Percentiles rank a stretch among this genome's conserved stretches.
phyloP scores from a whole-genome alignment of 2,113 vertebrate species.

The Rana temporaria region DNA sequence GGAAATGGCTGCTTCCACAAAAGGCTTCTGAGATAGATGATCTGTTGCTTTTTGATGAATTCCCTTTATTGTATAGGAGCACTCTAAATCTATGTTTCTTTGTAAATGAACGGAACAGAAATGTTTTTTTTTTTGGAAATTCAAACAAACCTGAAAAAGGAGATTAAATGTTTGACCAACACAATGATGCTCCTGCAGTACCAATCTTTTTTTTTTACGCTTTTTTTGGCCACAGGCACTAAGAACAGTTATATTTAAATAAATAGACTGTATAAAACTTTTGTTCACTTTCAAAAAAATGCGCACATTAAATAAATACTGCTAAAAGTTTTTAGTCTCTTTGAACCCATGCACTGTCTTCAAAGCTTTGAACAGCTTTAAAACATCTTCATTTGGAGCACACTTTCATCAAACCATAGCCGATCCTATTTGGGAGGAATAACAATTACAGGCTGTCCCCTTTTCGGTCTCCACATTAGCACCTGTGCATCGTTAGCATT shows the following conservation, averaged over 20 bases:
- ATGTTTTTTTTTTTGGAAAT: constrained; percentile 5
- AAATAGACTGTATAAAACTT: constrained; percentile 51
- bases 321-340: constrained; percentile 17
- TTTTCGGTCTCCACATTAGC: constrained; percentile 96
- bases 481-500: constrained; percentile 98
- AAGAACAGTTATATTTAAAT: constrained; percentile 43
- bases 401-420: neutral
- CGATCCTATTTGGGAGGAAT: constrained; percentile 90
- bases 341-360: constrained; percentile 10
- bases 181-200: neutral
- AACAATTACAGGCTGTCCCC: constrained; percentile 89
- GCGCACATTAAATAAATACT: constrained; percentile 23
- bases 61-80: too few species aligned
- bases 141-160: constrained; percentile 36
- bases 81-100: neutral
- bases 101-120: constrained; percentile 10
- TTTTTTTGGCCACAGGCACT: constrained; percentile 57
- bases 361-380: neutral
- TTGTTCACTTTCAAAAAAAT: constrained; percentile 26
- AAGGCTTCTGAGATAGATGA: too few species aligned
- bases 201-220: constrained; percentile 20
- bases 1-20: too few species aligned
- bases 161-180: neutral
- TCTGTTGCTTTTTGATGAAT: too few species aligned
- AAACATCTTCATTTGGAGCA: constrained; percentile 1